Percentiles rank a stretch among this genome's conserved stretches.
phyloP scores from a whole-genome alignment of 2,888 invertebrate species.

The Coleophora flavipennella region DNA sequence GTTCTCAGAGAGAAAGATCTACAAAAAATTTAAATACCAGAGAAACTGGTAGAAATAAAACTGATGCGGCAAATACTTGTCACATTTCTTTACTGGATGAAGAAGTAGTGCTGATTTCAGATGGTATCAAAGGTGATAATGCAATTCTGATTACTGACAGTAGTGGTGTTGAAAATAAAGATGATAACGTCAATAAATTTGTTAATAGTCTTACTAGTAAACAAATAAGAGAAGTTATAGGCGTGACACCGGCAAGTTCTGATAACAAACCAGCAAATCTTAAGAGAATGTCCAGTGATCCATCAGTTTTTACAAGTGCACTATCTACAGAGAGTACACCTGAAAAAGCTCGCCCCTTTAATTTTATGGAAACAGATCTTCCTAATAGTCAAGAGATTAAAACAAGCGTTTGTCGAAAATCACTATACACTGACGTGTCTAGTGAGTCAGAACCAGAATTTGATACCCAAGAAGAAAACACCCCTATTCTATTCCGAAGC shows the following conservation, averaged over 20 bases:
- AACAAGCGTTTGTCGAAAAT: slow-evolving; percentile 22
- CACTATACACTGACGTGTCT: slow-evolving; percentile 30
- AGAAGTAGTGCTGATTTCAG: too few species aligned
- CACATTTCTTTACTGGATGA: too few species aligned
- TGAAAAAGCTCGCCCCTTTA: slow-evolving; percentile 33
- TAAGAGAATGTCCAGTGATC: slow-evolving; percentile 32
- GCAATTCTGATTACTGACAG: too few species aligned
- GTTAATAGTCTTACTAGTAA: slow-evolving; percentile 26
- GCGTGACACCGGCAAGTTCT: slow-evolving; percentile 7
- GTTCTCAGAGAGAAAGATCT: slow-evolving; percentile 44
- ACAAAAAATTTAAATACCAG: neutral
- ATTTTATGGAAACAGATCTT: slow-evolving; percentile 41
- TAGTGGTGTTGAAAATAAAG: slow-evolving; percentile 8
- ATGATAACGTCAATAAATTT: slow-evolving; percentile 23
- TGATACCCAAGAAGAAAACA: slow-evolving; percentile 34
- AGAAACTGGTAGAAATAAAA: too few species aligned
- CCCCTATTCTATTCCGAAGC: slow-evolving; percentile 34
- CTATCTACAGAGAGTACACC: slow-evolving; percentile 43
- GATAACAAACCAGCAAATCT: slow-evolving; percentile 15
- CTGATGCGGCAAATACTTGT: too few species aligned
- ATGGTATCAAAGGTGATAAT: too few species aligned
- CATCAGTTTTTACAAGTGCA: too few species aligned
- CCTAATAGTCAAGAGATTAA: slow-evolving; percentile 59
- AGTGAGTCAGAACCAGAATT: slow-evolving; percentile 49
- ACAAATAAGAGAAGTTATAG: slow-evolving; percentile 29